A percentile compares a stretch with the other conserved stretches of the same genome.
Evolutionary conservation across 2,888 invertebrate genomes (phyloP).

Genomic region (Drosophila mayaguana): DNA sequence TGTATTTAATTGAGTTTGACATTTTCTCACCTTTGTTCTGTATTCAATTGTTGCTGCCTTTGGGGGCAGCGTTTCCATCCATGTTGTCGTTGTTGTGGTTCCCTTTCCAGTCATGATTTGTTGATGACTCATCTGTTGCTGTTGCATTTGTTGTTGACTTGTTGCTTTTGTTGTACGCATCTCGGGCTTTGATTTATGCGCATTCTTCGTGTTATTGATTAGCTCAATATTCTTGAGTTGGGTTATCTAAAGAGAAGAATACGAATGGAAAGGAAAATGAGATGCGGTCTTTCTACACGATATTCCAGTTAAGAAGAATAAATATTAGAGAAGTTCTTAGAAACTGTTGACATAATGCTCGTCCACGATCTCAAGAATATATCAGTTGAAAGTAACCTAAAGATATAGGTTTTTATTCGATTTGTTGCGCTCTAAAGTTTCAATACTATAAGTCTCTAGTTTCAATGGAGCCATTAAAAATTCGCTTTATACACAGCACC

Average conservation of each 20-base stretch:
- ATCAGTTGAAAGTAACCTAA: not conserved
- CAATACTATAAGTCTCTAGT: not conserved
- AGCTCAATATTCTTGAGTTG: slow-evolving; percentile 87
- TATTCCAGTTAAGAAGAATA: not conserved
- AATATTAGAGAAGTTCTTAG: not conserved
- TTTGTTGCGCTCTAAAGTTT: not conserved
- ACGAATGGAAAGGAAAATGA: slow-evolving; percentile 32
- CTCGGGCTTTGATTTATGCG: slow-evolving; percentile 77
- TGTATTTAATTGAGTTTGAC: not conserved
- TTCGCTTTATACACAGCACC: not conserved
- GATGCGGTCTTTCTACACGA: slow-evolving; percentile 9
- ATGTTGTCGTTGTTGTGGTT: slow-evolving; percentile 55
- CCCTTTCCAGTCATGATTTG: slow-evolving; percentile 43
- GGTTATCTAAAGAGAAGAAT: slow-evolving; percentile 85
- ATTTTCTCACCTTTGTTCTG: slow-evolving; percentile 77
- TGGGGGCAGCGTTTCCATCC: slow-evolving; percentile 64
- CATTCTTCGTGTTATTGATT: slow-evolving; percentile 83
- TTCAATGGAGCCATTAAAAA: not conserved
- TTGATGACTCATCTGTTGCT: slow-evolving; percentile 38
- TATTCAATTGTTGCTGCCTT: slow-evolving; percentile 65
- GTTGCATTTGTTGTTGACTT: slow-evolving; percentile 29
- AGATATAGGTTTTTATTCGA: not conserved
- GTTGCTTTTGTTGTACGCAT: slow-evolving; percentile 66
- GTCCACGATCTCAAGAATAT: not conserved
- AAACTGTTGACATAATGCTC: not conserved